Conservation (phyloP, 1,140 invertebrate species). For the Caenorhabditis latens region DNA sequence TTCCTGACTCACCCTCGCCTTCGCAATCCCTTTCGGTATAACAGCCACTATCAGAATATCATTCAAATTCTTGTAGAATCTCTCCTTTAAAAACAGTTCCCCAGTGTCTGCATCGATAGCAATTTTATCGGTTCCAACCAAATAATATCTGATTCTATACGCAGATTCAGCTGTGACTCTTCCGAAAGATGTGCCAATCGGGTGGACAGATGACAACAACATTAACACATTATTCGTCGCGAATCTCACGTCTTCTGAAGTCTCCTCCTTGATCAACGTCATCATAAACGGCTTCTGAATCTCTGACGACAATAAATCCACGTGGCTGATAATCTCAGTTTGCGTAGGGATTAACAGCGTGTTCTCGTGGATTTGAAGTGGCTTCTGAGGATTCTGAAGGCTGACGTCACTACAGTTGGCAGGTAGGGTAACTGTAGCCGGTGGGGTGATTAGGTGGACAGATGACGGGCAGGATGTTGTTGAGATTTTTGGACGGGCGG, state of each 20-base stretch:
- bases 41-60: slow-evolving; percentile 25
- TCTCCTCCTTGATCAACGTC: slow-evolving; percentile 3
- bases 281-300: slow-evolving; percentile 28
- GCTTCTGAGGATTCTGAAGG: not conserved
- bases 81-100: slow-evolving; percentile 35
- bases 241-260: slow-evolving; percentile 29
- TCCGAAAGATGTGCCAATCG: not conserved
- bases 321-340: not conserved
- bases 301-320: not conserved
- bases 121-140: slow-evolving; percentile 23
- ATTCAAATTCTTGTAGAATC: slow-evolving; percentile 20
- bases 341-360: not conserved
- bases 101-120: slow-evolving; percentile 14
- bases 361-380: slow-evolving; percentile 15
- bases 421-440: slow-evolving; percentile 1
- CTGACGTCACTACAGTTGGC: not conserved
- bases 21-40: slow-evolving; percentile 31
- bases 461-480: not conserved
- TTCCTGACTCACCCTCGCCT: not conserved
- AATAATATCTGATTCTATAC: slow-evolving; percentile 17
- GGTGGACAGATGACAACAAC: slow-evolving; percentile 13
- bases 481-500: not conserved
- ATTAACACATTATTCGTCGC: not conserved
- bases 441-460: not conserved
- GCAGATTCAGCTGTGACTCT: slow-evolving; percentile 21